Percentiles rank a stretch among this genome's conserved stretches.
phyloP scores from a whole-genome alignment of 2,888 invertebrate species.

The Drosophila mimetica region DNA sequence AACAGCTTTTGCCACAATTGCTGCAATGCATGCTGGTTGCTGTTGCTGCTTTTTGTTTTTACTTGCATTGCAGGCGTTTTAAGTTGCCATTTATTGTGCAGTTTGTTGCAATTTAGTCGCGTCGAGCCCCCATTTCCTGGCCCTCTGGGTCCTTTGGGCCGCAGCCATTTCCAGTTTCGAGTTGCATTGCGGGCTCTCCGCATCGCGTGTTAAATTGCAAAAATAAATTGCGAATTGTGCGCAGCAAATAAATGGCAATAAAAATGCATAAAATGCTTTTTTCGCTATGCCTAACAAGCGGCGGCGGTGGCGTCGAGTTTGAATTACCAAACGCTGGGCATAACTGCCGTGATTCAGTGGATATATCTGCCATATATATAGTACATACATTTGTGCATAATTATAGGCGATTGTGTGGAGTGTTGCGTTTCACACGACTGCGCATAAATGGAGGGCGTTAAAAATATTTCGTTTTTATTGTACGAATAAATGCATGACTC shows the following conservation, averaged over 20 bases:
- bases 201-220: slow-evolving; percentile 77
- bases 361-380: slow-evolving; percentile 5
- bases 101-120: slow-evolving; percentile 71
- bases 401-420: slow-evolving; percentile 59
- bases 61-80: slow-evolving; percentile 58
- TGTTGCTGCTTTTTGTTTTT: slow-evolving; percentile 18
- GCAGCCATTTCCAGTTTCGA: slow-evolving; percentile 12
- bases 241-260: slow-evolving; percentile 75
- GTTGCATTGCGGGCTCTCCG: slow-evolving; percentile 4
- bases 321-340: slow-evolving; percentile 54
- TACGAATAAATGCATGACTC: slow-evolving; percentile 20
- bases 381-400: slow-evolving; percentile 25
- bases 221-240: slow-evolving; percentile 77
- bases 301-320: slow-evolving; percentile 57
- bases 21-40: slow-evolving; percentile 46
- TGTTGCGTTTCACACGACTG: slow-evolving; percentile 58
- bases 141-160: slow-evolving; percentile 38
- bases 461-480: slow-evolving; percentile 37
- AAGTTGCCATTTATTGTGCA: slow-evolving; percentile 77
- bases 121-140: slow-evolving; percentile 29
- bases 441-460: slow-evolving; percentile 42
- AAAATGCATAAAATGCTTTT: slow-evolving; percentile 76
- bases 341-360: slow-evolving; percentile 33
- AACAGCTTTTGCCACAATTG: slow-evolving; percentile 58
- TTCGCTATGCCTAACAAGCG: slow-evolving; percentile 66